Percentiles rank a stretch among this genome's conserved stretches.
Evolutionary conservation across 2,888 invertebrate genomes (phyloP).

Genomic region (Drosophila lacicola): DNA sequence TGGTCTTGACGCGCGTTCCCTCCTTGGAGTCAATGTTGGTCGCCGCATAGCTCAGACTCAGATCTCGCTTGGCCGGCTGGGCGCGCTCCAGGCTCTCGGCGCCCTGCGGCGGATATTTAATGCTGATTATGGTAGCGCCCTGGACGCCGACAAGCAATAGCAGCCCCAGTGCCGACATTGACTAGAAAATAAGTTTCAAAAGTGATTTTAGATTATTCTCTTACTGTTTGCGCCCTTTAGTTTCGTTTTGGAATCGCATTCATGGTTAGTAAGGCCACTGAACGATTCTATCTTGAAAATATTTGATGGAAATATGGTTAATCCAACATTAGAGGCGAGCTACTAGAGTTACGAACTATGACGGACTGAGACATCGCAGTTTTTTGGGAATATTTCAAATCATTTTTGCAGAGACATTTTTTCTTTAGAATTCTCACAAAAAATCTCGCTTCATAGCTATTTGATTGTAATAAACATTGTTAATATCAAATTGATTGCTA

Average conservation of each 20-base stretch:
- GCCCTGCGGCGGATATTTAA: slow-evolving; percentile 68
- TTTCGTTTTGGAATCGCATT: slow-evolving; percentile 6
- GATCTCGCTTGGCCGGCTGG: slow-evolving; percentile 81
- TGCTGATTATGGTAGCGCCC: slow-evolving; percentile 75
- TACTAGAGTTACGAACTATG: no score
- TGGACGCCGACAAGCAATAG: slow-evolving; percentile 70
- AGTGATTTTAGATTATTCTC: neutral
- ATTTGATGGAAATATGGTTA: no score
- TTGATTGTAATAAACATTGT: neutral
- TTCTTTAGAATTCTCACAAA: no score
- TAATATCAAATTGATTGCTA: neutral
- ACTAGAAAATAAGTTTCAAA: slow-evolving; percentile 30
- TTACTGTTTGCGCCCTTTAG: neutral
- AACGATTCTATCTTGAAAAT: slow-evolving; percentile 3
- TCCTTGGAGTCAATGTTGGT: slow-evolving; percentile 84
- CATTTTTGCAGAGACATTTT: no score
- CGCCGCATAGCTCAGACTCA: slow-evolving; percentile 85
- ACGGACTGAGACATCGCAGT: no score
- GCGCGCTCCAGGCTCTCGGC: slow-evolving; percentile 29
- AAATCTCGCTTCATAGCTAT: no score
- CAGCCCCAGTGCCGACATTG: slow-evolving; percentile 63
- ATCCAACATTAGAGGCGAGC: no score
- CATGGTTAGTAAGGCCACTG: slow-evolving; percentile 72
- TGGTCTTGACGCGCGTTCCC: slow-evolving; percentile 84
- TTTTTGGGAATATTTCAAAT: no score